Base-by-base conservation (phyloP, 2,888 invertebrate genomes). In the Parnassius mnemosyne region DNA sequence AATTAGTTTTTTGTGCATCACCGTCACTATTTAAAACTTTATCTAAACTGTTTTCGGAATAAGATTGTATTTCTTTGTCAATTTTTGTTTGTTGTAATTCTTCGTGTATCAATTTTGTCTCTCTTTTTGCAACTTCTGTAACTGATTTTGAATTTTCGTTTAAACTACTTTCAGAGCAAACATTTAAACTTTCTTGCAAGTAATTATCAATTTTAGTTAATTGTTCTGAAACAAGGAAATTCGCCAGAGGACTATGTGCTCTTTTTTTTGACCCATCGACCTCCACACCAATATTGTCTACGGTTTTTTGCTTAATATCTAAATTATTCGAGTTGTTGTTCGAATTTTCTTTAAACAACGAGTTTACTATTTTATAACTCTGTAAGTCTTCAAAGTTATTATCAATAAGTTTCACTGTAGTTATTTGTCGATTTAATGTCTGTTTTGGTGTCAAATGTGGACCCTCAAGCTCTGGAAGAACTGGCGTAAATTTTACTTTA, bases 351-450 rank as follows among this genome's bases (percentile, higher is more conserved):
- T 85, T 88, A 65, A 79, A 81, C 34, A 91, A 61, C 9, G 85
- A 85, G 69, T 81, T 89, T n/a, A 91, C 90, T 61, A 91, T 88
- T 78, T 88, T 90, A 70, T 91, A 91, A 70, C 91, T 91, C 60
- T 85, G 83, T 65, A 91, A 80, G 73, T 89, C 90, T 77, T 85
- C 85, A 68, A 78, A 89, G 63, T 85, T 77, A 65, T 90, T 80
- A 69, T 79, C 85, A 53, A 89, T 74, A 47, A 80, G 84, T 66
- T 81, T 79, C 42, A 87, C 69, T 41, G 86, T 82, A 56, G 76
- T 78, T 59, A 71, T 75, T 16, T 71, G 68, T 67, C 57, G 65
- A 12, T 63, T 57, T 12, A 58, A 54, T 49, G 66, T 41, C 66
- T 63, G 63, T 60, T 61, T 67, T 16, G 69, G 56, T 74, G 78